These are phyloP conservation scores for Puntigrus tetrazona DNA, from an alignment of 2,113 vertebrate genomes.

Conservation along the genomic window DNA sequence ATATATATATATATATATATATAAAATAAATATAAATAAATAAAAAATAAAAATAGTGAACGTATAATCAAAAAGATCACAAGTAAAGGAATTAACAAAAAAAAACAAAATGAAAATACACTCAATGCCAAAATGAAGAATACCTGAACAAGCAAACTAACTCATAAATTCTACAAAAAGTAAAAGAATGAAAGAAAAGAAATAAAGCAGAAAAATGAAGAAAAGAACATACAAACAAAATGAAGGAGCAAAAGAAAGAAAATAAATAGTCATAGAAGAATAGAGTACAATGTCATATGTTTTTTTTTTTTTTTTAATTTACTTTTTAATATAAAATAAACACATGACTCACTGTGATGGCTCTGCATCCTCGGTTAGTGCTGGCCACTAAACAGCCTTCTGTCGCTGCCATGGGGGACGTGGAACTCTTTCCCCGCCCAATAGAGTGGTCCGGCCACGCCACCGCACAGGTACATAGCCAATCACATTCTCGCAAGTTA, in stretches of 20 bases:
- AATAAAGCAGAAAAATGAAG: not conserved
- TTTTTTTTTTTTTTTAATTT: not conserved
- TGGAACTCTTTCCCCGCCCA: slow-evolving; percentile 92
- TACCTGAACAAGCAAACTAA: not conserved
- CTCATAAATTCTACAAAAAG: not conserved
- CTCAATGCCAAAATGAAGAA: not conserved
- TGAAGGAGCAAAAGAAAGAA: slow-evolving; percentile 38
- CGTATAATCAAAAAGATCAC: not conserved
- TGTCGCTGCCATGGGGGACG: slow-evolving; percentile 93
- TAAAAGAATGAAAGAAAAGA: slow-evolving; percentile 33
- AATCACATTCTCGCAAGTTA: slow-evolving; percentile 97
- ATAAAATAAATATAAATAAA: too few species aligned
- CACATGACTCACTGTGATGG: slow-evolving; percentile 83
- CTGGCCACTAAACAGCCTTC: slow-evolving; percentile 97
- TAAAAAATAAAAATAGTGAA: not conserved
- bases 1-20: too few species aligned
- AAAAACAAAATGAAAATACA: not conserved
- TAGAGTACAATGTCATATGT: too few species aligned
- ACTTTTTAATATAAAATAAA: not conserved
- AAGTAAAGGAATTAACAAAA: not conserved
- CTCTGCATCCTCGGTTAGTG: slow-evolving; percentile 94
- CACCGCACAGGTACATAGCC: slow-evolving; percentile 94
- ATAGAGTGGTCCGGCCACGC: slow-evolving; percentile 90
- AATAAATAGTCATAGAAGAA: not conserved
- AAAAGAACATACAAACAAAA: not conserved